Base-by-base conservation (phyloP, 2,888 invertebrate genomes). In the Podotricha telesiphe region DNA sequence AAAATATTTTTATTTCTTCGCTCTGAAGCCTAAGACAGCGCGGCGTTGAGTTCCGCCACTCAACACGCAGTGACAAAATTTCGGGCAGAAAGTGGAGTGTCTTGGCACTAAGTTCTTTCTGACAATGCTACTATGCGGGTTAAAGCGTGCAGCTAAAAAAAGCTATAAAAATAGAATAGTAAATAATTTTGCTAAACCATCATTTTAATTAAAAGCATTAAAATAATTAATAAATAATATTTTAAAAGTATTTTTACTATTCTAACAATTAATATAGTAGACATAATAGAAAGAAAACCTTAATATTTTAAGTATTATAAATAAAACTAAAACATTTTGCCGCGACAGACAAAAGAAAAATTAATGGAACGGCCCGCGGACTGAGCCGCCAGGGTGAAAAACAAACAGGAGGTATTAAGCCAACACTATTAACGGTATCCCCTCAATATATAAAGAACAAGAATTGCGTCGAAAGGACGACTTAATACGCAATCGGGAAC, bases 381-480 rank as follows among this genome's bases (percentile, higher is more conserved):
- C 65, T 69, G 40, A 64, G 51, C 47, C 17, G 63, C 40, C 56
- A 53, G 64, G 70, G 63, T 67, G 67, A 73, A 75, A 76, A 75
- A 75, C 70, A 76, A 76, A 71, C 73, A 72, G 71, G 63, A 73
- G 72, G 65, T 67, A 58, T 65, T 72, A 71, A 73, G 70, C 68
- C 69, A 69, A 67, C 42, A 47, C 73, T 67, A 76, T 76, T 75
- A 75, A 72, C 72, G 73, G 71, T 75, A 75, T 68, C 75, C 75
- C 73, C 73, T 65, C 71, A 74, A 68, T 58, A n/a, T 74, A 75
- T 73, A 65, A 71, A 73, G 75, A 77, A 78, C 75, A 75, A 77
- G 78, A 77, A 79, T 73, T 73, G 74, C 69, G 69, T 73, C 70
- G 76, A 78, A 78, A 75, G 75, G 76, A 75, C 76, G 75, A 77